Evolutionary conservation across 35 echinoderm and acorn worm species (phyloP).

Genomic region (Heliocidaris erythrogramma): DNA sequence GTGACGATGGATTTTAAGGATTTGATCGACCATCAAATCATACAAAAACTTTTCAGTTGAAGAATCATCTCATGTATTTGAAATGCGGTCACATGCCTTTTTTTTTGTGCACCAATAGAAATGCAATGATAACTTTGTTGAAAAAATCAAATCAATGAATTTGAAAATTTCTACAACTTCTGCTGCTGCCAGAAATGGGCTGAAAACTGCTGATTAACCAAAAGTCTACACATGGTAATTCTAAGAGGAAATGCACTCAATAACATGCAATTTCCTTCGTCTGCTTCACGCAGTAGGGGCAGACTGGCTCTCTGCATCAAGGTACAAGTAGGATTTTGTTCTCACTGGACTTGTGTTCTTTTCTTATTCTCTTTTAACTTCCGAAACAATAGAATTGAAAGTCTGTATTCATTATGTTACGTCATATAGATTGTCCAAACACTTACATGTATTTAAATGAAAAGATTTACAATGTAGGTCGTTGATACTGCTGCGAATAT

Average conservation of each 20-base stretch:
- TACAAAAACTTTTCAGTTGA: neutral
- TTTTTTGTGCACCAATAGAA: neutral
- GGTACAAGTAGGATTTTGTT: no score
- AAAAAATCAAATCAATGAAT: constrained; percentile 4
- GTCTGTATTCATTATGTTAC: no score
- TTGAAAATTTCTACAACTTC: neutral
- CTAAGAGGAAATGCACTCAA: constrained; percentile 45
- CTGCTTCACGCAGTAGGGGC: neutral
- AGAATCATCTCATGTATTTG: neutral
- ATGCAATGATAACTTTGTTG: neutral
- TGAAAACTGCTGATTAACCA: constrained; percentile 44
- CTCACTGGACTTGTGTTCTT: no score
- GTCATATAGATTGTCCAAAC: no score
- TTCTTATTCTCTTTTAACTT: no score
- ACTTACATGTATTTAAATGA: no score
- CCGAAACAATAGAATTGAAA: no score
- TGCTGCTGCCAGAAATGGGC: constrained; percentile 18
- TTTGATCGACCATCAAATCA: no score
- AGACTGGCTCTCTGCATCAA: no score
- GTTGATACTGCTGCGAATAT: no score
- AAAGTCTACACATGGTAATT: constrained; percentile 23
- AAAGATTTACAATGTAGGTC: no score
- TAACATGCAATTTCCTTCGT: constrained; percentile 47
- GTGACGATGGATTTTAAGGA: no score
- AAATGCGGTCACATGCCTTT: neutral